Evolutionary conservation across 2,113 vertebrate species (phyloP).

Genomic region (Alethe castanea): DNA sequence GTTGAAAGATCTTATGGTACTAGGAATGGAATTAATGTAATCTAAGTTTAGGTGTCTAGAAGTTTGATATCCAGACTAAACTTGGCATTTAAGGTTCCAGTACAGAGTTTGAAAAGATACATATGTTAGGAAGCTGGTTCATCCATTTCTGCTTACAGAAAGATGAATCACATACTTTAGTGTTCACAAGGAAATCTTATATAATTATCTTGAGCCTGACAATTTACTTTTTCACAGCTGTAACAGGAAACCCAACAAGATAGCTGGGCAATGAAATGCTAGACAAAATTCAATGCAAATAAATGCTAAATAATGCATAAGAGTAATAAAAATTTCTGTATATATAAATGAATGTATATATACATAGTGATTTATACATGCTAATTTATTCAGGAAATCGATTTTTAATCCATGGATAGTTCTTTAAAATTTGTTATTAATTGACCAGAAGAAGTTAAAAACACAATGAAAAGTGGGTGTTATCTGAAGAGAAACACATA

Average conservation of each 20-base stretch:
- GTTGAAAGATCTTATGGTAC: background rate
- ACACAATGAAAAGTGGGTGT: background rate
- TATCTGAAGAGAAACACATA: background rate
- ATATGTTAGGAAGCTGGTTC: background rate
- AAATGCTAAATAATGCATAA: background rate
- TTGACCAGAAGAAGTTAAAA: background rate
- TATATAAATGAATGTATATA: background rate
- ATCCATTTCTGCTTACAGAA: background rate
- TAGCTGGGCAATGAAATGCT: background rate
- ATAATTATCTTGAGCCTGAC: background rate
- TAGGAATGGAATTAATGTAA: background rate
- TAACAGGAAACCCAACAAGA: background rate
- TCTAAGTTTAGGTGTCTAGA: background rate
- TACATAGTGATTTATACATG: background rate
- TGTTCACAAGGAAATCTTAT: background rate
- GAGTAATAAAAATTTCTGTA: background rate
- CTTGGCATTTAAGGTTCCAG: background rate
- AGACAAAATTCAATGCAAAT: background rate
- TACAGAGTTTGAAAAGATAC: background rate
- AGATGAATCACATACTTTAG: background rate
- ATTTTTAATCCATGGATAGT: background rate
- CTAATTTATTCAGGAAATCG: background rate
- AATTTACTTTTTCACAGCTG: background rate
- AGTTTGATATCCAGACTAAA: background rate
- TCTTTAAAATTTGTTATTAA: background rate